Evolutionary conservation across 2,113 vertebrate genomes (phyloP).

Genomic region (Bos indicus): DNA sequence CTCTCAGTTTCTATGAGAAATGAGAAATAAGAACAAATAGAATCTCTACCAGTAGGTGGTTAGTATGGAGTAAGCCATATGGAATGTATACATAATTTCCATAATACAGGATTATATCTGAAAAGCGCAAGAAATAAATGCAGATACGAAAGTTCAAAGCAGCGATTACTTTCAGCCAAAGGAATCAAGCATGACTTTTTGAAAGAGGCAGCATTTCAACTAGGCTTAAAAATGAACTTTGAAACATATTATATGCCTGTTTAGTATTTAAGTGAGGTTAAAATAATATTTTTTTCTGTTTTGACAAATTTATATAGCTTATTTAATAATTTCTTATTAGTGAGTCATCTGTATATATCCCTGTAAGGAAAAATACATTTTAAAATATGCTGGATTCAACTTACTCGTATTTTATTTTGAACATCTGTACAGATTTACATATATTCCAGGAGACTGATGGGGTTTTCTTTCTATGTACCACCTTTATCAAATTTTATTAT

Average conservation of each 20-base stretch:
- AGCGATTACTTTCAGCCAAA: neutral
- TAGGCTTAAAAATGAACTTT: neutral
- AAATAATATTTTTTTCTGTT: neutral
- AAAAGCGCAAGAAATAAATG: neutral
- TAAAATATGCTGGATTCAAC: neutral
- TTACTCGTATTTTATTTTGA: neutral
- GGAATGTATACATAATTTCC: neutral
- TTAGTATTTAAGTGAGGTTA: neutral
- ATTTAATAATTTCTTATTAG: neutral
- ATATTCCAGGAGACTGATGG: neutral
- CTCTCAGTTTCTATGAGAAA: neutral
- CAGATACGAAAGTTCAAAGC: neutral
- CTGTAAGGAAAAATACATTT: neutral
- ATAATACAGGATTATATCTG: neutral
- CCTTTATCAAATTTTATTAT: neutral
- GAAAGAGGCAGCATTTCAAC: neutral
- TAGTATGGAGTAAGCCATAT: neutral
- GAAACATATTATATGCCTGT: neutral
- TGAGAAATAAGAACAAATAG: neutral
- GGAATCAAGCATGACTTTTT: neutral
- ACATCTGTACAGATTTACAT: neutral
- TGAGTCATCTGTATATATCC: neutral
- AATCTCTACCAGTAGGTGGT: neutral
- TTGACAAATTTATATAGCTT: neutral
- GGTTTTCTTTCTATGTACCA: neutral